Conservation (phyloP, 1,140 invertebrate species). For the Arion vulgaris region DNA sequence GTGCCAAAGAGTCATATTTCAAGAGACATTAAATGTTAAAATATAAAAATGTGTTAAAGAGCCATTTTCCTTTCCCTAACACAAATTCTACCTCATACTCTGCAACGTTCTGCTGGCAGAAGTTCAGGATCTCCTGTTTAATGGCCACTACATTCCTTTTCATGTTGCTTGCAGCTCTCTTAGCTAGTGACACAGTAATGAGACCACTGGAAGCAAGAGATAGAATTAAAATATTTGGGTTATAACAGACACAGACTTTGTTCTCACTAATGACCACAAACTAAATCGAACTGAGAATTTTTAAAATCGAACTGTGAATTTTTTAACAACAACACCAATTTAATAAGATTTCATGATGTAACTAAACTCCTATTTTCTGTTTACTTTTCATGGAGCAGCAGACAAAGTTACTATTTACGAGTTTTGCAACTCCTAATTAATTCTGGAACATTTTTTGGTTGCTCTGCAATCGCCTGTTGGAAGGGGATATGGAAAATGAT, state of each 20-base stretch:
- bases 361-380: no score
- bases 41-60: background rate
- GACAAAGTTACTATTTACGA: no score
- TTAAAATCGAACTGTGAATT: no score
- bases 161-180: constrained; percentile 62
- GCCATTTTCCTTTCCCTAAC: background rate
- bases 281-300: no score
- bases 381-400: no score
- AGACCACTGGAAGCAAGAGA: constrained; percentile 55
- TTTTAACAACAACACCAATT: no score
- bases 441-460: no score
- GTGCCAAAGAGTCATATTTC: background rate
- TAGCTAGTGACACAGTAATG: constrained; percentile 58
- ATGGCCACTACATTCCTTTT: constrained; percentile 69
- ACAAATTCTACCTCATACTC: constrained; percentile 70
- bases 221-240: background rate
- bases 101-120: constrained; percentile 67
- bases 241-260: background rate
- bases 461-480: no score
- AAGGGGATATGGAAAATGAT: no score
- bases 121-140: constrained; percentile 72
- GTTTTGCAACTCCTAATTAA: no score
- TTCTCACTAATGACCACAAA: no score
- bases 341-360: no score
- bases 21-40: background rate